Base-by-base conservation (phyloP, 1,140 invertebrate genomes). In the Drosophila busckii region DNA sequence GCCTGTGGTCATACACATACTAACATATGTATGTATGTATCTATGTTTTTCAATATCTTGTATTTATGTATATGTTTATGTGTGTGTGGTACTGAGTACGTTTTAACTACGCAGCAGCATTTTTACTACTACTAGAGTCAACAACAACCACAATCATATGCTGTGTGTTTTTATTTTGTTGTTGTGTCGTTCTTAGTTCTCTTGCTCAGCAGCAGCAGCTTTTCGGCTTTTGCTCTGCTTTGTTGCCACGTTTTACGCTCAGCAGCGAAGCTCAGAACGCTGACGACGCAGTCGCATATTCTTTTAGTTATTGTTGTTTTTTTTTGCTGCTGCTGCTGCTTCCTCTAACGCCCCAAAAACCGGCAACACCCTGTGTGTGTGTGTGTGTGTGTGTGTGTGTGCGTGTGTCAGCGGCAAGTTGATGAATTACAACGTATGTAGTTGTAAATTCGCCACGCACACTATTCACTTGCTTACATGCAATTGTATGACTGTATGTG, bases 351-450 rank as follows among this genome's bases (percentile, higher is more conserved):
- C 66, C 66, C 66, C 28, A 46, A 70, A 76, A 69, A 44, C 56
- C 22, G 25, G 49, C 52, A 34, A 35, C 73, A 78, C 73, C 71
- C 68, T 75, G 73, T 67, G 48, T 46, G 5, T 15, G 6, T 40
- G 19, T 37, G 34, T 29, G 16, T 29, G 16, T 15, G 38, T 25
- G 46, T 22, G 6, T 40, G 19, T 37, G 34, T 29, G 16, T 29
- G 16, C 15, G 38, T 25, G 46, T 40, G 26, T 34, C 31, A 49
- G 54, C 19, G 34, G 20, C 35, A 48, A 53, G 50, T 73, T 80
- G 68, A 78, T 78, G 73, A 78, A 78, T 78, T 78, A 78, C 73
- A 71, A 60, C 62, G 63, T n/a, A n/a, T n/a, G n/a, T 64, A 68
- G 68, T 60, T 52, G 55, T 76, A 76, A 76, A 59, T 45, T 46